Conservation (phyloP, 53 echinoderm and acorn worm genomes). For the Henricia sp. region DNA sequence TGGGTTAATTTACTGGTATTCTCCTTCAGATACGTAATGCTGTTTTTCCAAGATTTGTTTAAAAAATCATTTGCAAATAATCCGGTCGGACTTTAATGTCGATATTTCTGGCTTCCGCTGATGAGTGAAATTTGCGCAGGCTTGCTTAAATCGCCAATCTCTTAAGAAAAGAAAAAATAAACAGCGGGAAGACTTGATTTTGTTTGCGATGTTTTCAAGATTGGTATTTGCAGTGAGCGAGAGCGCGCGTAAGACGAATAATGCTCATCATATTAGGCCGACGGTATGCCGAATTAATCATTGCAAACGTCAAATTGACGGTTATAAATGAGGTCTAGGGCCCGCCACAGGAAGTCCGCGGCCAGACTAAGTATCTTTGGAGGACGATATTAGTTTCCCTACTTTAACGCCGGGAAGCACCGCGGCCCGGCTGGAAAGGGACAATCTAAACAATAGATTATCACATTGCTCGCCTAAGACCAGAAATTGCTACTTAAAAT, state of each 20-base stretch:
- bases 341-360: constrained; percentile 11
- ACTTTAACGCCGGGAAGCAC: constrained; percentile 25
- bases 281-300: constrained; percentile 27
- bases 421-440: constrained; percentile 7
- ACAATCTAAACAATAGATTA: constrained; percentile 58
- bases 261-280: constrained; percentile 39
- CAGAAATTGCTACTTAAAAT: constrained; percentile 55
- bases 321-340: constrained; percentile 29
- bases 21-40: too few species aligned
- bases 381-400: constrained; percentile 25
- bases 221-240: constrained; percentile 10
- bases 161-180: neutral
- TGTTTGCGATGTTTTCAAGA: neutral
- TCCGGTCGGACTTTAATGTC: too few species aligned
- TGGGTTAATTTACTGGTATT: too few species aligned
- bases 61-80: too few species aligned
- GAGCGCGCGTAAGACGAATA: constrained; percentile 3
- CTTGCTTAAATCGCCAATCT: too few species aligned
- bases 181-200: neutral
- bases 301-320: neutral
- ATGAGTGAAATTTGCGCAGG: too few species aligned
- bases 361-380: neutral
- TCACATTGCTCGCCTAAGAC: constrained; percentile 45
- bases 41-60: too few species aligned
- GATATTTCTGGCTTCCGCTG: too few species aligned